Evolutionary conservation across 92 coral and sea anemone genomes (phyloP).

Genomic region (Zoanthus solanderi): DNA sequence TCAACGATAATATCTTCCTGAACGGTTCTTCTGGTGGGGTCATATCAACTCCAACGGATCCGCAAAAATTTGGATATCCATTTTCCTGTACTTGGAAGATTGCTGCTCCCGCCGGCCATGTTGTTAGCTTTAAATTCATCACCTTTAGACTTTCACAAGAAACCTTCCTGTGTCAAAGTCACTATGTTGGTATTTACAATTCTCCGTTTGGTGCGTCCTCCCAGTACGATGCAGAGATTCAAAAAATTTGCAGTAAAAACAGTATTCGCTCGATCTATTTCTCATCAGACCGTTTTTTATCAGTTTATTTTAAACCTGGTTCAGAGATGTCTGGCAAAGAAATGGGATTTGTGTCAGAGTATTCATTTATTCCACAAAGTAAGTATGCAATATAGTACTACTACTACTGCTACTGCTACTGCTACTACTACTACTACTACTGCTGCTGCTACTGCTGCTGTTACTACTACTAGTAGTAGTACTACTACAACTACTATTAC

Average conservation of each 20-base stretch:
- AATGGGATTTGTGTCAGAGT: constrained; percentile 21
- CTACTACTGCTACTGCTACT: no score
- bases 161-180: background rate
- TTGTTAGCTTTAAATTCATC: constrained; percentile 7
- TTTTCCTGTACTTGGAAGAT: constrained; percentile 33
- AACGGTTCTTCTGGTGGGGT: constrained; percentile 16
- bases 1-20: constrained; percentile 24
- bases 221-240: background rate
- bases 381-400: background rate
- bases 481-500: no score
- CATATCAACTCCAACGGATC: constrained; percentile 15
- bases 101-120: constrained; percentile 17
- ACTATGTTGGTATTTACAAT: constrained; percentile 28
- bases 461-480: no score
- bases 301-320: constrained; percentile 6
- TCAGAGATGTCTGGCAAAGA: background rate
- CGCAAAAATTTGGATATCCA: no score
- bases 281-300: constrained; percentile 25
- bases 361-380: constrained; percentile 23
- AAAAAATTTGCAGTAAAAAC: background rate
- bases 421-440: no score
- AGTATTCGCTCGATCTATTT: background rate
- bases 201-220: constrained; percentile 20
- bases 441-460: no score
- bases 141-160: background rate